phyloP scores from a whole-genome alignment of 2,797 vertebrate genomes.

The Meda fulgida region DNA sequence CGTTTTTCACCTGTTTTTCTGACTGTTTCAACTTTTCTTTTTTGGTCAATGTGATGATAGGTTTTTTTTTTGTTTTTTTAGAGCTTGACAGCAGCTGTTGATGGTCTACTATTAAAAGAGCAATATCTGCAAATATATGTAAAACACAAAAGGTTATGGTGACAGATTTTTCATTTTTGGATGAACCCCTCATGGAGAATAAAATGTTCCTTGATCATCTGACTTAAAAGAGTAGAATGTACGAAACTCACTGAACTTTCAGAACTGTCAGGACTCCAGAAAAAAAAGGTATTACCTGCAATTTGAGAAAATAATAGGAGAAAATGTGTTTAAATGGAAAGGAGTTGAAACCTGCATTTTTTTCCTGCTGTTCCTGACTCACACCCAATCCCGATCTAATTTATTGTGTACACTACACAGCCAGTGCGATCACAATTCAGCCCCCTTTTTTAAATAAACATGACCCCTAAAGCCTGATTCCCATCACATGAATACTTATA shows the following conservation, averaged over 20 bases:
- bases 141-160: background rate
- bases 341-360: background rate
- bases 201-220: background rate
- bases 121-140: background rate
- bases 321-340: background rate
- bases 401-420: background rate
- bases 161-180: background rate
- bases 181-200: background rate
- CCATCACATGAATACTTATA: constrained; percentile 22
- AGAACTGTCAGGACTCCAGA: no score
- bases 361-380: background rate
- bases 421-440: background rate
- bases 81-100: background rate
- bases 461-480: constrained; percentile 19
- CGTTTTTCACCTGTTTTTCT: background rate
- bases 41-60: background rate
- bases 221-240: background rate
- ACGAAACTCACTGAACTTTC: background rate
- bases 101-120: background rate
- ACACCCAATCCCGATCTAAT: background rate
- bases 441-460: background rate
- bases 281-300: background rate
- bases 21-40: background rate
- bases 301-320: background rate
- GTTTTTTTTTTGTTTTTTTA: background rate